phyloP scores from a whole-genome alignment of 2,113 vertebrate genomes.

The Lamprologus speciosus region DNA sequence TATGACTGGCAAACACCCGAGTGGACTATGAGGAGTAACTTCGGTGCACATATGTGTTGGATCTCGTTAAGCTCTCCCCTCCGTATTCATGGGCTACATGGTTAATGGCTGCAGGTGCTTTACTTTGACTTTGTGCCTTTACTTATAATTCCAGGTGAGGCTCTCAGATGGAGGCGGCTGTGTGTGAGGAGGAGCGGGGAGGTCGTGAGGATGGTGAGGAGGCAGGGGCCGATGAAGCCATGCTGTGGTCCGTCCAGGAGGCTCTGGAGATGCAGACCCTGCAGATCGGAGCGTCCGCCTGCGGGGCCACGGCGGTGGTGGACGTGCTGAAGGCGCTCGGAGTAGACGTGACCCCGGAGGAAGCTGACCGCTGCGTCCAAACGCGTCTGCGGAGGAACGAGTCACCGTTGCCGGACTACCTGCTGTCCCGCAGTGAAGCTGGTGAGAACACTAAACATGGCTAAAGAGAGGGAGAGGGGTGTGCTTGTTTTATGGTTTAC shows the following conservation, averaged over 20 bases:
- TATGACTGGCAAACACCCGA: neutral
- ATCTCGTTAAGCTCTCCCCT: neutral
- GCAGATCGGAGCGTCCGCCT: constrained; percentile 71
- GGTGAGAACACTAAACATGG: constrained; percentile 31
- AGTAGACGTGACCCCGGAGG: constrained; percentile 46
- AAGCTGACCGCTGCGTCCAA: constrained; percentile 55
- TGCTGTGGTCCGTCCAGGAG: constrained; percentile 73
- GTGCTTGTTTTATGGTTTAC: neutral
- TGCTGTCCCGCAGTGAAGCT: constrained; percentile 70
- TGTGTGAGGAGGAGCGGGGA: neutral
- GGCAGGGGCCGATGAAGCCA: constrained; percentile 20
- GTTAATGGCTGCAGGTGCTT: neutral
- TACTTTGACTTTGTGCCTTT: neutral
- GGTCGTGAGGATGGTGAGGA: neutral
- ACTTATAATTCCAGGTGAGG: neutral
- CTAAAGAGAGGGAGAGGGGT: neutral
- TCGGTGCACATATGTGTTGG: neutral
- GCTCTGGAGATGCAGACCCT: constrained; percentile 67
- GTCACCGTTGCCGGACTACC: constrained; percentile 63
- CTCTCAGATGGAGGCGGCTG: constrained; percentile 11
- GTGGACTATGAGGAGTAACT: neutral
- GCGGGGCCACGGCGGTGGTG: constrained; percentile 71
- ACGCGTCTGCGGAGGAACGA: constrained; percentile 66
- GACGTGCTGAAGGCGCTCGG: constrained; percentile 71
- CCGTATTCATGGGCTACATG: neutral